These are phyloP conservation scores for Aspiorhynchus laticeps DNA, from an alignment of 2,113 vertebrate species.

Conservation along the genomic window DNA sequence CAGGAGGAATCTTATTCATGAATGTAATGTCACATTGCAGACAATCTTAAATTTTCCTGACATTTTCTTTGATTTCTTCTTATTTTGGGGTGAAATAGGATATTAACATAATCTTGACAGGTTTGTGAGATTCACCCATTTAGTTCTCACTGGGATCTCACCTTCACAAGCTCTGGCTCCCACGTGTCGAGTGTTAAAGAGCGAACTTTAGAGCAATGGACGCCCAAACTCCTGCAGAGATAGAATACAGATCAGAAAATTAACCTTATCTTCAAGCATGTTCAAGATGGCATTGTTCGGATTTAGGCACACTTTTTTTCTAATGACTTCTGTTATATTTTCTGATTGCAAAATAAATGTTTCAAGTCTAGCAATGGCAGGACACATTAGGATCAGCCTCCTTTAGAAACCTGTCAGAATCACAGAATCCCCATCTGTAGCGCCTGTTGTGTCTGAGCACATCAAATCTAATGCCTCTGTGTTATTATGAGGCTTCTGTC, in stretches of 20 bases:
- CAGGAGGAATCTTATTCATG: not conserved
- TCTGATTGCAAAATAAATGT: not conserved
- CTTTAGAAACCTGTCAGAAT: not conserved
- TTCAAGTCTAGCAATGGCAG: not conserved
- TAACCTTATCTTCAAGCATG: not conserved
- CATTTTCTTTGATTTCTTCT: not conserved
- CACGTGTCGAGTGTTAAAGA: conserved; percentile 95
- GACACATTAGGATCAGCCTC: not conserved
- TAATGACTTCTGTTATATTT: not conserved
- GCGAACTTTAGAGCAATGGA: conserved; percentile 96
- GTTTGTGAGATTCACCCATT: not conserved
- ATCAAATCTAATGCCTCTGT: conserved; percentile 13
- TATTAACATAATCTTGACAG: not conserved
- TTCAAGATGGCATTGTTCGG: not conserved
- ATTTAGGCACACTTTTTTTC: not conserved
- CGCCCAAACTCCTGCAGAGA: conserved; percentile 89
- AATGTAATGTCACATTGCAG: too few relatives aligned
- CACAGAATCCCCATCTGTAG: not conserved
- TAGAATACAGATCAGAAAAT: not conserved
- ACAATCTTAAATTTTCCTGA: too few relatives aligned
- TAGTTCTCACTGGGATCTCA: conserved; percentile 59
- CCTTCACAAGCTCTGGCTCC: conserved; percentile 98
- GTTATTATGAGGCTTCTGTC: not conserved
- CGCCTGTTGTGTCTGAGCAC: conserved; percentile 28
- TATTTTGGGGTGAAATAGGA: not conserved